A percentile compares a stretch with the other conserved stretches of the same genome.
Conservation (phyloP, 2,888 invertebrate genomes). For the Tortrix viridana region DNA sequence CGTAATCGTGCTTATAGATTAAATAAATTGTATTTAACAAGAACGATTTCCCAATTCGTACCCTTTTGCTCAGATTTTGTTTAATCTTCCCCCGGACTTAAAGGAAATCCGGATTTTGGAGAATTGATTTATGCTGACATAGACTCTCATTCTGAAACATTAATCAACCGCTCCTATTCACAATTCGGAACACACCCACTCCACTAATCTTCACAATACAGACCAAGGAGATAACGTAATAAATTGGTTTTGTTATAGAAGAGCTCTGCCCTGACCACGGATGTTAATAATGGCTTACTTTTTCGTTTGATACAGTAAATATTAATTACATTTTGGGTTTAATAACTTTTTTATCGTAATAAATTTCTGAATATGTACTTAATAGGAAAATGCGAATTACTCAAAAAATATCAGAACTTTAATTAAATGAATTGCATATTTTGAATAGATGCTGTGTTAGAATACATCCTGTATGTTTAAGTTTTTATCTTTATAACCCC, state of each 20-base stretch:
- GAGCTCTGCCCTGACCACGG: conserved; percentile 1
- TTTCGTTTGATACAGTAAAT: not conserved
- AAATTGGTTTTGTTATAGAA: conserved; percentile 19
- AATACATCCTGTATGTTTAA: no score
- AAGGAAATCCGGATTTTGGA: conserved; percentile 43
- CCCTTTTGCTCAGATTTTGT: conserved; percentile 16
- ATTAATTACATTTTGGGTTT: not conserved
- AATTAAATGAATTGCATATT: no score
- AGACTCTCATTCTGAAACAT: conserved; percentile 50
- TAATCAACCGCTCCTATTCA: conserved; percentile 54
- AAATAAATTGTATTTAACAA: conserved; percentile 9
- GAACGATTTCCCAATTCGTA: conserved; percentile 3
- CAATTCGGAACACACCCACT: conserved; percentile 42
- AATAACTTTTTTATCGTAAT: no score
- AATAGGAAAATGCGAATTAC: no score
- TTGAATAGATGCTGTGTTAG: no score
- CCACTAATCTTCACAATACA: conserved; percentile 46
- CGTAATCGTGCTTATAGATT: not conserved
- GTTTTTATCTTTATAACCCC: no score
- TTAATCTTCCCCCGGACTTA: conserved; percentile 14
- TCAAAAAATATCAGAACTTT: no score
- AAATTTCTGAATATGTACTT: no score
- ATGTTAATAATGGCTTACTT: not conserved
- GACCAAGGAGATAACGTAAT: conserved; percentile 20
- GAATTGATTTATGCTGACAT: conserved; percentile 56